phyloP scores from a whole-genome alignment of 2,797 vertebrate genomes.

The Pseudotriccus pelzelni region DNA sequence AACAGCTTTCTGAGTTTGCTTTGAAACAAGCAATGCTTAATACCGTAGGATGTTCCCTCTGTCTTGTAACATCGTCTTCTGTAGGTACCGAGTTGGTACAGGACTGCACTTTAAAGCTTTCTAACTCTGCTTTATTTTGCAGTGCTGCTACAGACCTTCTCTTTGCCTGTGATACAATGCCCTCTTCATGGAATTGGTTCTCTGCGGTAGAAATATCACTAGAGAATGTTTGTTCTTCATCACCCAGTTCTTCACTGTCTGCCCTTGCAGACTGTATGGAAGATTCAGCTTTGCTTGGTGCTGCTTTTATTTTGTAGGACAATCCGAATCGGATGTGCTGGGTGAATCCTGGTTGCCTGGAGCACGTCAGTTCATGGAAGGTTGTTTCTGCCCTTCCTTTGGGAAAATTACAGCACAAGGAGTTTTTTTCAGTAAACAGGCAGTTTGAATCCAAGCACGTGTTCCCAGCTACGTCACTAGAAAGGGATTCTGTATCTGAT shows the following conservation, averaged over 20 bases:
- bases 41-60: not conserved
- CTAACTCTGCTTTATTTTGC: not conserved
- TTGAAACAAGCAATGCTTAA: conserved; percentile 24
- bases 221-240: not conserved
- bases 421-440: not conserved
- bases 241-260: not conserved
- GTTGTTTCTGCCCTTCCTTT: not conserved
- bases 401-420: not conserved
- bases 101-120: not conserved
- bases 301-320: not conserved
- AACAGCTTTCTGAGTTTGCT: conserved; percentile 67
- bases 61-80: not conserved
- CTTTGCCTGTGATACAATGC: not conserved
- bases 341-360: not conserved
- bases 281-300: not conserved
- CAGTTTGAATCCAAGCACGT: conserved; percentile 19
- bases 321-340: not conserved
- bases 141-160: not conserved
- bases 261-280: not conserved
- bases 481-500: conserved; percentile 71
- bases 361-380: not conserved
- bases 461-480: conserved; percentile 47
- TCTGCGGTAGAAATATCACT: not conserved
- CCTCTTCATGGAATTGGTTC: not conserved
- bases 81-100: not conserved